A percentile compares a stretch with the other conserved stretches of the same genome.
Conservation (phyloP, 2,888 invertebrate species). For the Pollenia labialis region DNA sequence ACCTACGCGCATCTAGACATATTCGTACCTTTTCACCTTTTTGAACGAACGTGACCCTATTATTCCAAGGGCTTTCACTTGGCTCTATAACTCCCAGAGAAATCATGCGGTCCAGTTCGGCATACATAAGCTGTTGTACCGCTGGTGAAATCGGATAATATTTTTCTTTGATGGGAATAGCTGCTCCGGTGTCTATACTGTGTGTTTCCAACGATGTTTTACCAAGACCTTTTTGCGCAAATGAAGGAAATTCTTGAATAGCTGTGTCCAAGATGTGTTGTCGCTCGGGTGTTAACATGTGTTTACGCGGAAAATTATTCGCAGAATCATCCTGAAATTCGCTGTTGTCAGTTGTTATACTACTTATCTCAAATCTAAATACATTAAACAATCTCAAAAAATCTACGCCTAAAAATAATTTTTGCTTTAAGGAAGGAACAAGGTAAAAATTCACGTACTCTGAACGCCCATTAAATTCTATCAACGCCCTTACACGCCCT, state of each 20-base stretch:
- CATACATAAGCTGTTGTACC: too few relatives aligned
- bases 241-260: not conserved
- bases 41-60: too few relatives aligned
- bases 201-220: not conserved
- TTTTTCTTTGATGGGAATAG: too few relatives aligned
- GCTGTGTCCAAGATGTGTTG: not conserved
- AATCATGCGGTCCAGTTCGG: too few relatives aligned
- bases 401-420: constrained; percentile 48
- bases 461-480: too few relatives aligned
- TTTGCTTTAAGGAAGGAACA: constrained; percentile 28
- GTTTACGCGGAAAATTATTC: not conserved
- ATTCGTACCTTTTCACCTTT: constrained; percentile 31
- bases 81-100: too few relatives aligned
- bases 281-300: not conserved
- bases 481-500: constrained; percentile 25
- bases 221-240: constrained; percentile 8
- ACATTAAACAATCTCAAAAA: constrained; percentile 22
- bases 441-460: too few relatives aligned
- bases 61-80: too few relatives aligned
- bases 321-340: not conserved
- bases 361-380: not conserved
- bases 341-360: not conserved
- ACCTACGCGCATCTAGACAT: constrained; percentile 52
- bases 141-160: too few relatives aligned
- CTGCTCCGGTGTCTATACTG: too few relatives aligned